These are phyloP conservation scores for Xiphias gladius DNA, from an alignment of 2,113 vertebrate species.

Conservation along the genomic window DNA sequence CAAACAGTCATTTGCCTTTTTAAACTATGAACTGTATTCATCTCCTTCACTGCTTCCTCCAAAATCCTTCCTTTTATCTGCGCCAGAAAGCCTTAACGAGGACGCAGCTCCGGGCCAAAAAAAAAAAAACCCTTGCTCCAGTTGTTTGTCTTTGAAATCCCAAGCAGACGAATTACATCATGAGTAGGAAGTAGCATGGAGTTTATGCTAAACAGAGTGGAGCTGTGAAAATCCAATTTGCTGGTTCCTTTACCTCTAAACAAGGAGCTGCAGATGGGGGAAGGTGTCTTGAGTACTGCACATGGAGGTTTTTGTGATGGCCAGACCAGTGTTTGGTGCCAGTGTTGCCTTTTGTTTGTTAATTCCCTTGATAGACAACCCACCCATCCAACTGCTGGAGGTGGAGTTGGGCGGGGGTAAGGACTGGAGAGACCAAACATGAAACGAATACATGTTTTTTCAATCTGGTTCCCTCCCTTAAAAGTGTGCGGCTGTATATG, in stretches of 20 bases:
- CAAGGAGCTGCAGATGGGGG: background rate
- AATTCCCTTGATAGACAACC: background rate
- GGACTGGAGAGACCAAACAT: background rate
- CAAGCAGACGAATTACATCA: constrained; percentile 36
- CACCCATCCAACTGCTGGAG: background rate
- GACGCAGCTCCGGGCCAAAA: background rate
- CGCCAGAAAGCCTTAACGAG: background rate
- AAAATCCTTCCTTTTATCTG: constrained; percentile 7
- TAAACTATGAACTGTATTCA: background rate
- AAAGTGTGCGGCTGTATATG: too few relatives aligned
- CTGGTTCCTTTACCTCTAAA: constrained; percentile 18
- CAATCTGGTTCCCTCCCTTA: too few relatives aligned
- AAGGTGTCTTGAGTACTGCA: background rate
- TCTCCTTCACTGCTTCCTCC: background rate
- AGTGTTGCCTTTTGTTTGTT: background rate
- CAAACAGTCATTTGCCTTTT: background rate
- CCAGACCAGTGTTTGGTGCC: background rate
- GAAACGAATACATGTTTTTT: too few relatives aligned
- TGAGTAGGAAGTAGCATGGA: constrained; percentile 15
- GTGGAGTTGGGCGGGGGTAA: too few relatives aligned
- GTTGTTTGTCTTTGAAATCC: constrained; percentile 32
- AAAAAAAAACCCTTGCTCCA: constrained; percentile 3
- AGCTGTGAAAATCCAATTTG: constrained; percentile 36
- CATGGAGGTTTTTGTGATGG: background rate
- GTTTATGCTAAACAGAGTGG: constrained; percentile 7